Evolutionary conservation across 2,888 invertebrate species (phyloP).

Genomic region (Phortica okadai): DNA sequence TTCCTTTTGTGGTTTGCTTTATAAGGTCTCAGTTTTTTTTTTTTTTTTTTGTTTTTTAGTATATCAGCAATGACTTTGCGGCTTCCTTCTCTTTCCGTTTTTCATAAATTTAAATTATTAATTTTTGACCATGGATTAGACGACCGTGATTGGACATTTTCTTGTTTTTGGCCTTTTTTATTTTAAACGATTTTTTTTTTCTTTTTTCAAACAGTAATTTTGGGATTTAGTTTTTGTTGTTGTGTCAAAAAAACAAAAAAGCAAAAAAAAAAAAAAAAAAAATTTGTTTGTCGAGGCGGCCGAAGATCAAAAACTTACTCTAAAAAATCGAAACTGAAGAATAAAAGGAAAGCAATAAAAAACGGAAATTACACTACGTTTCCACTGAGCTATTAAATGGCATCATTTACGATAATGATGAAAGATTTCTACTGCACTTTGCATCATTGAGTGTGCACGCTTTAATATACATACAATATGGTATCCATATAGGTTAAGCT

Average conservation of each 20-base stretch:
- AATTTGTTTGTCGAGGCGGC: not conserved
- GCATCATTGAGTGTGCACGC: too few relatives aligned
- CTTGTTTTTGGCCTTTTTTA: not conserved
- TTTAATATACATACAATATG: too few relatives aligned
- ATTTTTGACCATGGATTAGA: slow-evolving; percentile 71
- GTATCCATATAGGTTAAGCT: too few relatives aligned
- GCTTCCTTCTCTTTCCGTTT: slow-evolving; percentile 74
- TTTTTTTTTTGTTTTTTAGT: not conserved
- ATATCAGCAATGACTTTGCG: slow-evolving; percentile 65
- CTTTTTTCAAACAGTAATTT: not conserved
- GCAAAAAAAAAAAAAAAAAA: not conserved
- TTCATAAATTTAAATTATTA: slow-evolving; percentile 75
- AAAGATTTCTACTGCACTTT: too few relatives aligned
- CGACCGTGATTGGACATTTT: slow-evolving; percentile 54
- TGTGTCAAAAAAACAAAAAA: not conserved
- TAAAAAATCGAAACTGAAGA: too few relatives aligned
- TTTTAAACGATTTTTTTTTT: not conserved
- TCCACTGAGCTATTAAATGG: too few relatives aligned
- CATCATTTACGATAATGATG: too few relatives aligned
- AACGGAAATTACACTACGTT: too few relatives aligned
- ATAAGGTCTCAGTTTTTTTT: not conserved
- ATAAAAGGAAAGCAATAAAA: too few relatives aligned
- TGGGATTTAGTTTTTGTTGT: not conserved
- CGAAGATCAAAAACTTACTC: not conserved
- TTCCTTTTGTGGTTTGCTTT: slow-evolving; percentile 4